Base-by-base conservation (phyloP, 2,888 invertebrate genomes). In the Caenorhabditis auriculariae region DNA sequence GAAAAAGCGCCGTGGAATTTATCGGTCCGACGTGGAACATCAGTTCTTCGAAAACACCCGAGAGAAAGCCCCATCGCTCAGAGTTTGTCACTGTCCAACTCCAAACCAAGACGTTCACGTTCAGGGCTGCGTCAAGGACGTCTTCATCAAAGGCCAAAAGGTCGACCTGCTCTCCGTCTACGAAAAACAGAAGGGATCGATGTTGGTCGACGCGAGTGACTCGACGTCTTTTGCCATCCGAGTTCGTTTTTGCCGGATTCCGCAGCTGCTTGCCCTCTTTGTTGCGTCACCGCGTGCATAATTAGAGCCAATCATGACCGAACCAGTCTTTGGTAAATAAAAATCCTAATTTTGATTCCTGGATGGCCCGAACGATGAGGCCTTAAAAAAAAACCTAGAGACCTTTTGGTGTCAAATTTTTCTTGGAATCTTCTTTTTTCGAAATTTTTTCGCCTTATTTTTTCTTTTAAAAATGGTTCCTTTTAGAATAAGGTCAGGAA, bases 11-110 rank as follows among this genome's bases (percentile, higher is more conserved):
- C 49, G 60, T 2, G 68, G 67, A 28, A 54, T 73, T 48, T 73
- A 73, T 45, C 29, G 48, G 26, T 24, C 42, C 6, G 70, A 70
- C 1, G 60, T 65, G 28, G 64, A 69, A 42, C 65, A 63, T 6
- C 62, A 65, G 24, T 73, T 47, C 50, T 70, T 73, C 43, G 73
- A 73, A 60, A 73, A 73, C 28, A 73, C 73, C 0, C 24, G 73
- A 38, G 73, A 73, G 51, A 73, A 73, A 49, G 56, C 66, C 35
- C 65, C 73, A 9, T 62, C 63, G 37, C 54, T 73, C 15, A 44
- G 73, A 44, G 68, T 68, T 32, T 56, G 60, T 48, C 5, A 43
- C 27, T 17, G 7, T 9, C 17, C 45, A 15, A 26, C 17, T 26
- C 15, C 6, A 9, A 24, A 6, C 21, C 45, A 37, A 24, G 37